These are phyloP conservation scores for Chrysomallon squamiferum DNA, from an alignment of 1,140 invertebrate genomes.

Conservation along the genomic window DNA sequence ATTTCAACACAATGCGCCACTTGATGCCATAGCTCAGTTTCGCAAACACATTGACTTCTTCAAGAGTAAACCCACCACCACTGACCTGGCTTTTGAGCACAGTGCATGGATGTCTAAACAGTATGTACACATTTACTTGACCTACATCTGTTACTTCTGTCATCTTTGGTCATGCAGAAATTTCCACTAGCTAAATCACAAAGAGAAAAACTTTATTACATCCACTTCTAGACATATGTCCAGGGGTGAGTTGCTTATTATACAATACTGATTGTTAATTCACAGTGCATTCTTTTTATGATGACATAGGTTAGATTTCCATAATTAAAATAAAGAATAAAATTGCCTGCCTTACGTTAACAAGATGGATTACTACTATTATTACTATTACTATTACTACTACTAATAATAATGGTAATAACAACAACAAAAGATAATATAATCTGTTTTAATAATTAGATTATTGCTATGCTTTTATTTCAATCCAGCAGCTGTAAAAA, in stretches of 20 bases:
- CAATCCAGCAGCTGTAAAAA: too few species aligned
- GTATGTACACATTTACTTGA: constrained; percentile 72
- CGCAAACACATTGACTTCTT: constrained; percentile 89
- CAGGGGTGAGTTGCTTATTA: neutral
- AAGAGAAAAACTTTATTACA: neutral
- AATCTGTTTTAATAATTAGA: too few species aligned
- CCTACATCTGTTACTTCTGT: neutral
- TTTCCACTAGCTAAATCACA: neutral
- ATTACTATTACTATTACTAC: too few species aligned
- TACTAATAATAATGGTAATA: too few species aligned
- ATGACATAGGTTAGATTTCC: too few species aligned
- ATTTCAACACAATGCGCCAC: constrained; percentile 85
- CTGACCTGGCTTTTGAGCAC: constrained; percentile 89
- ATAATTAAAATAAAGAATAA: too few species aligned
- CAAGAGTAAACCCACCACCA: constrained; percentile 74
- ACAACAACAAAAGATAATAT: too few species aligned
- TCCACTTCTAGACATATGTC: neutral
- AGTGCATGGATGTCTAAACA: constrained; percentile 97
- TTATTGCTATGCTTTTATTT: too few species aligned
- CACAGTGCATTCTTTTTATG: too few species aligned
- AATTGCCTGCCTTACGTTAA: too few species aligned
- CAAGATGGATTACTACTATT: too few species aligned
- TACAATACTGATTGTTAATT: neutral
- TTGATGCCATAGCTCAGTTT: constrained; percentile 94
- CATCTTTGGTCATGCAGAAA: too few species aligned